Percentiles rank a stretch among this genome's conserved stretches.
These are phyloP conservation scores for Frieseomelitta varia DNA, from an alignment of 1,140 invertebrate genomes.

Conservation along the genomic window DNA sequence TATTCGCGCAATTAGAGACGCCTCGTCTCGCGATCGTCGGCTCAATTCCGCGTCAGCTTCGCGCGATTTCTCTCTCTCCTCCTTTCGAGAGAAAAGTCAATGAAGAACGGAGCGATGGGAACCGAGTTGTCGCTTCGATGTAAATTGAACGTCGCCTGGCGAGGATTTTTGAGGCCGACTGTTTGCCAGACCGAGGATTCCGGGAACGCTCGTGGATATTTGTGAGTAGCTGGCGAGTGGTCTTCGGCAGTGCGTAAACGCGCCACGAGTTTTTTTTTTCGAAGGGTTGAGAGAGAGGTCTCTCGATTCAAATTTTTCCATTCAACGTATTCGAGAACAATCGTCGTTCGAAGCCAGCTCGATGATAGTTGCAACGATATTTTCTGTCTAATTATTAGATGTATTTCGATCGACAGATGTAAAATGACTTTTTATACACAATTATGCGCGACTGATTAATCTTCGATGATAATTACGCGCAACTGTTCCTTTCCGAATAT, in stretches of 20 bases:
- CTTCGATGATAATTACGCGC: neutral
- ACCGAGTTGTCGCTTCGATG: neutral
- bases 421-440: neutral
- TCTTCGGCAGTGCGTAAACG: neutral
- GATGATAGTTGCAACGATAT: neutral
- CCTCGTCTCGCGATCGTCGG: slow-evolving; percentile 10
- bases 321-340: no score
- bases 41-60: slow-evolving; percentile 38
- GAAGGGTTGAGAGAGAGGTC: neutral
- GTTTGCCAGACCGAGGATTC: neutral
- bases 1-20: slow-evolving; percentile 51
- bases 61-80: neutral
- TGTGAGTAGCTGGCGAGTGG: neutral
- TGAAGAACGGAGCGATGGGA: neutral
- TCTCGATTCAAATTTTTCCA: no score
- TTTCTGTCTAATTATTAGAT: neutral
- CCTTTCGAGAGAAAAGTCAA: no score
- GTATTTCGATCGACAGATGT: no score
- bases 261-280: neutral
- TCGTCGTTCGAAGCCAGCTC: neutral
- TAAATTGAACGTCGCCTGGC: neutral
- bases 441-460: neutral
- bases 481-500: neutral
- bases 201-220: neutral
- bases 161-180: neutral